A percentile compares a stretch with the other conserved stretches of the same genome.
Conservation (phyloP, 2,888 invertebrate genomes). For the Macrophya alboannulata region DNA sequence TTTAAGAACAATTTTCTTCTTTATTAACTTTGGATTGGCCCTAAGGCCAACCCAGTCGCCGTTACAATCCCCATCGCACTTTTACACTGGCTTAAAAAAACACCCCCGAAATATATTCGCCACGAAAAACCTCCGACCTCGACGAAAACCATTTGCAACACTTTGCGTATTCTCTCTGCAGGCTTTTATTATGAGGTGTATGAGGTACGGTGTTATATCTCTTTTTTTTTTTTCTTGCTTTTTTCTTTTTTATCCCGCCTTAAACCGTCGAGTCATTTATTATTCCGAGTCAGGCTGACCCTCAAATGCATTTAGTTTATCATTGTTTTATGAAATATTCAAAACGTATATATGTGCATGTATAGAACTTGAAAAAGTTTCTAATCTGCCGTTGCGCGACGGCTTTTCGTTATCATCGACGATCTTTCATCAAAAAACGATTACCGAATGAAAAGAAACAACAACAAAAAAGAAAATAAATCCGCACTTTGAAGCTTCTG, state of each 20-base stretch:
- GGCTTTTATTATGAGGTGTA: no score
- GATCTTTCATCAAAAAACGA: background rate
- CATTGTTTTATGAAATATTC: conserved; percentile 6
- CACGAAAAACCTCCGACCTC: conserved; percentile 30
- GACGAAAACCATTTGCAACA: conserved; percentile 28
- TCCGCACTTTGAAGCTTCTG: background rate
- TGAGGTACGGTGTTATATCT: background rate
- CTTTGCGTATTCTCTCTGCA: background rate
- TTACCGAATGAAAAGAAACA: background rate
- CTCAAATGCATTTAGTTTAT: conserved; percentile 8
- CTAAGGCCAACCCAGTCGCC: conserved; percentile 37
- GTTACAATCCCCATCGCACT: conserved; percentile 49
- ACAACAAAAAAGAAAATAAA: background rate
- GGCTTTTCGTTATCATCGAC: background rate
- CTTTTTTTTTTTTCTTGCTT: background rate
- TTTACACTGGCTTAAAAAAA: conserved; percentile 21
- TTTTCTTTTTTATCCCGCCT: conserved; percentile 11
- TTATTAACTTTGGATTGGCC: conserved; percentile 54
- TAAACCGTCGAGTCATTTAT: background rate
- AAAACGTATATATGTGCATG: no score
- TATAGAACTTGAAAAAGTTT: background rate
- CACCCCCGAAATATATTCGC: conserved; percentile 43
- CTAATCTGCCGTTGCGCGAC: background rate
- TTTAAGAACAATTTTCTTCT: conserved; percentile 59
- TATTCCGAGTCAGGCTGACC: conserved; percentile 3